Percentiles rank a stretch among this genome's conserved stretches.
phyloP scores from a whole-genome alignment of 2,797 vertebrate species.

The Urocyon cinereoargenteus region DNA sequence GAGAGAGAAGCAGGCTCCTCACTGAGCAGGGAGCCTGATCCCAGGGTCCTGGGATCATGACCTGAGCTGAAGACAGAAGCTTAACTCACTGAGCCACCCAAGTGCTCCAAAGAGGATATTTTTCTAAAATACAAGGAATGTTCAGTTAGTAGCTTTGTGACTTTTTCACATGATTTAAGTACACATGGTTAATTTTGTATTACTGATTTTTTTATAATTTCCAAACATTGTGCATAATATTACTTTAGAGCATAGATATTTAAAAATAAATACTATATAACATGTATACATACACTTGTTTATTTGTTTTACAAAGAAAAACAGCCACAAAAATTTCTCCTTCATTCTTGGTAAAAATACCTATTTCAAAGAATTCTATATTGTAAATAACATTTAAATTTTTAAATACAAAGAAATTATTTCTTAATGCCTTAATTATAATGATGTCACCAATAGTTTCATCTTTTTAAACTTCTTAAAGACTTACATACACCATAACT shows the following conservation, averaged over 20 bases:
- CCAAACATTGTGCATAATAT: not conserved
- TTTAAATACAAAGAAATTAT: slow-evolving; percentile 9
- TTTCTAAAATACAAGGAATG: slow-evolving; percentile 52
- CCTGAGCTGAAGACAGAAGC: too few relatives aligned
- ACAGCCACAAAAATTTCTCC: slow-evolving; percentile 31
- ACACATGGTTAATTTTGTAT: slow-evolving; percentile 20
- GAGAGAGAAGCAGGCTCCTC: too few relatives aligned
- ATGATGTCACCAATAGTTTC: not conserved
- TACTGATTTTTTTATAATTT: slow-evolving; percentile 9
- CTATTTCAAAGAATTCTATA: slow-evolving; percentile 51
- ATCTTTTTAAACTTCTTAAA: slow-evolving; percentile 33
- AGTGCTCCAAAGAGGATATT: not conserved
- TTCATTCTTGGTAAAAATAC: slow-evolving; percentile 62
- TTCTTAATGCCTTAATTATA: not conserved
- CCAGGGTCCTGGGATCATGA: too few relatives aligned
- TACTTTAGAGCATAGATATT: slow-evolving; percentile 16
- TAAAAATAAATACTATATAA: slow-evolving; percentile 56
- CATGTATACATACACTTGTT: not conserved
- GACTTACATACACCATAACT: not conserved
- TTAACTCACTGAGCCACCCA: too few relatives aligned
- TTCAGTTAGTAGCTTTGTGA: slow-evolving; percentile 17
- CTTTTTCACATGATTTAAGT: slow-evolving; percentile 3
- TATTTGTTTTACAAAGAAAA: slow-evolving; percentile 45
- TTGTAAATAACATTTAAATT: slow-evolving; percentile 27
- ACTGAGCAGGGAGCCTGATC: too few relatives aligned